Evolutionary conservation across 2,888 invertebrate species (phyloP), one percentile per base, ranked within the genome.

Genomic region (Villa cingulata): DNA sequence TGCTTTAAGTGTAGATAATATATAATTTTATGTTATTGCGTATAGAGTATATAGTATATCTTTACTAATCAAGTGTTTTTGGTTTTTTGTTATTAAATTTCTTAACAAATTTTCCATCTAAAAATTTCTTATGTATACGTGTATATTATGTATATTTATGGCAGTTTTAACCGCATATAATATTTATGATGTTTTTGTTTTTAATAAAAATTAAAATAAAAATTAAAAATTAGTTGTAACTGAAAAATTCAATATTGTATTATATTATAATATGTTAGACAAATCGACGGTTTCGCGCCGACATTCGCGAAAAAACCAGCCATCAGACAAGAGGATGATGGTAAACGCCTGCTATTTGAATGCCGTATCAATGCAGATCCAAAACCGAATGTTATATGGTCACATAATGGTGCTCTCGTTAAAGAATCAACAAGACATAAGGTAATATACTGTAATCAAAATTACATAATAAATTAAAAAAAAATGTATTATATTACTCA

Each of bases 291-390:
- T 66, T 84, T 89, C 72, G 92, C 95, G 72, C 95, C 95, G 65
- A 94, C 94, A 66, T 96, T 96, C 75, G 86, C 91, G 72, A 91
- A 94, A 76, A 95, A 95, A 74, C 95, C 95, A 54, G 84, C 91
- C 60, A 96, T 96, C 72, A 80, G 92, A 68, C 95, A 96, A 72
- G 94, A 94, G 72, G 94, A 94, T 71, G 91, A 92, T 71, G 92
- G 92, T 61, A 90, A 90, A 74, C 78, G 89, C 68, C 75, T 94
- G 59, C 78, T 91, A 61, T 92, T 92, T 74, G 92, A 92, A 75
- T 92, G 92, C 73, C 82, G 89, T 65, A 90, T 92, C 63, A 86
- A 89, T 64, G 91, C 92, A 58, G 91, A 92, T 72, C 92, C 92
- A 50, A 80, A 84, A 62, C 92, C 92, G 57, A 77, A 78, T 59